Conservation (phyloP, 2,888 invertebrate genomes). For the Parnassius glacialis region DNA sequence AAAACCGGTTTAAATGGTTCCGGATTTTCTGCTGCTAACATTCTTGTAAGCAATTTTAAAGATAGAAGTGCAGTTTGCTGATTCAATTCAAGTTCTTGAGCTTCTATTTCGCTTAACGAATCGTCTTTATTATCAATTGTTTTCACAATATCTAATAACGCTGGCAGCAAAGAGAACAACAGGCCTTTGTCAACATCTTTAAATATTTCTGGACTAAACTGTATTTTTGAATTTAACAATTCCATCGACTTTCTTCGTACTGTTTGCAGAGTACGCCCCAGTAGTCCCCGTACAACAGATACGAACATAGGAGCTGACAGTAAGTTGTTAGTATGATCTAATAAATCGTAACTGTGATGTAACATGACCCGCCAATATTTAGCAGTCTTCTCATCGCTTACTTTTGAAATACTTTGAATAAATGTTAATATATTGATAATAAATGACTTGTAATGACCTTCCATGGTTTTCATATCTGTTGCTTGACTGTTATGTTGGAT, state of each 20-base stretch:
- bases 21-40: slow-evolving; percentile 84
- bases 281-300: slow-evolving; percentile 86
- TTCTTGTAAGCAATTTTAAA: slow-evolving; percentile 89
- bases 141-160: slow-evolving; percentile 82
- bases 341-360: slow-evolving; percentile 88
- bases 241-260: slow-evolving; percentile 92
- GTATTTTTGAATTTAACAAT: slow-evolving; percentile 89
- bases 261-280: slow-evolving; percentile 85
- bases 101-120: slow-evolving; percentile 46
- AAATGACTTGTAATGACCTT: slow-evolving; percentile 83
- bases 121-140: slow-evolving; percentile 68
- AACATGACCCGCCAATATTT: slow-evolving; percentile 93
- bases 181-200: slow-evolving; percentile 71
- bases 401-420: slow-evolving; percentile 84
- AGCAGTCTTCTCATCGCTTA: slow-evolving; percentile 82
- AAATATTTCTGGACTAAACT: slow-evolving; percentile 83
- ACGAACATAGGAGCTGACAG: slow-evolving; percentile 90
- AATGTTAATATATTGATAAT: slow-evolving; percentile 85
- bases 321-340: slow-evolving; percentile 90
- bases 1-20: slow-evolving; percentile 86
- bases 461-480: slow-evolving; percentile 72
- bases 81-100: slow-evolving; percentile 84
- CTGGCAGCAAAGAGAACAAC: slow-evolving; percentile 81
- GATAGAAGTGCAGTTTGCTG: slow-evolving; percentile 92
- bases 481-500: slow-evolving; percentile 83